These are phyloP conservation scores for Falco punctatus DNA, from an alignment of 2,113 vertebrate species.

Conservation along the genomic window DNA sequence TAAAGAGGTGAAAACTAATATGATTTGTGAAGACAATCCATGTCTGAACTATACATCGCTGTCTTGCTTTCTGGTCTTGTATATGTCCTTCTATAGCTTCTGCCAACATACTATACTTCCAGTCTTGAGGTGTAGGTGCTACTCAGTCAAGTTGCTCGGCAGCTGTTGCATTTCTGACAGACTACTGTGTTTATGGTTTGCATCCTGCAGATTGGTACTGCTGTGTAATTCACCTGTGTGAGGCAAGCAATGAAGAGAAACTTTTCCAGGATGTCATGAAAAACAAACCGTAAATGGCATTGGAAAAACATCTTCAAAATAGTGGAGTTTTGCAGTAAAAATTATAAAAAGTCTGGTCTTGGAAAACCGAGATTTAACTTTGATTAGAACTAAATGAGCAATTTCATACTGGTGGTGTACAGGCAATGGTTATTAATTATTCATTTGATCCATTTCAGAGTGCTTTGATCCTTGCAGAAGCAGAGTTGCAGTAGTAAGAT, in stretches of 20 bases:
- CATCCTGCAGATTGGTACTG: background rate
- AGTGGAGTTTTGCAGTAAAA: background rate
- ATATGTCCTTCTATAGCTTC: background rate
- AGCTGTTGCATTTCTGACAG: background rate
- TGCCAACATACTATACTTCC: background rate
- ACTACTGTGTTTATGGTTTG: background rate
- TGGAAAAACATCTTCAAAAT: background rate
- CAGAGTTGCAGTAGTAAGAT: background rate
- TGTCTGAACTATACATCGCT: background rate
- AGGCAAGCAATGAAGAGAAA: background rate
- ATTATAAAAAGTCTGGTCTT: background rate
- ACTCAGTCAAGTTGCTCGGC: background rate
- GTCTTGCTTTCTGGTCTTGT: rapidly evolving
- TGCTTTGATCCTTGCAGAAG: conserved; percentile 27
- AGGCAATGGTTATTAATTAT: conserved; percentile 14
- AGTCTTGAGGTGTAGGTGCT: background rate
- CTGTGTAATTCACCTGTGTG: background rate
- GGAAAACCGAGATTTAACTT: background rate
- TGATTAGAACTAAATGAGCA: background rate
- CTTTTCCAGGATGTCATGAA: background rate
- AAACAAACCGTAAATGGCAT: background rate
- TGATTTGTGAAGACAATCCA: background rate
- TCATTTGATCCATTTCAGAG: background rate
- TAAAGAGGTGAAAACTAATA: background rate
- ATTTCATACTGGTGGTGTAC: background rate